Evolutionary conservation across 2,797 vertebrate genomes (phyloP), one percentile per base, ranked within the genome.

Genomic region (Sebastes vulpes): DNA sequence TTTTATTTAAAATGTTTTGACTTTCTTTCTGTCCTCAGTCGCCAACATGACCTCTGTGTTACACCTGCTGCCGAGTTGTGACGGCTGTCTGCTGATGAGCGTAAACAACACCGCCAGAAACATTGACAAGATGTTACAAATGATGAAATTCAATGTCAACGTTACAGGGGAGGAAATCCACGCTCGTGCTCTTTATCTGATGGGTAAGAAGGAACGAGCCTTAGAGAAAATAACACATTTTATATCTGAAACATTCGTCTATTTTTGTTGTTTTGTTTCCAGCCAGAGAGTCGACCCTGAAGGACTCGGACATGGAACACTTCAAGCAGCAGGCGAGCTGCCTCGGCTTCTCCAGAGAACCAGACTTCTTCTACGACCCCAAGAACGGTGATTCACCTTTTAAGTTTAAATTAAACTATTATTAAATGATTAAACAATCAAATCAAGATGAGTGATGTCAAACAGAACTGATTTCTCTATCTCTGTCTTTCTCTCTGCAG

Each of bases 141-240:
- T 5, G 0, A 0, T 91, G 6, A 60, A 75, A 3, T 1, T 46
- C 1, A 3, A 1, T 1, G 0, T 0, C 4, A 0, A 2, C 0
- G 0, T 1, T 0, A 1, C 0, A 1, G 2, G 2, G 0, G 38
- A 56, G 0, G 31, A 69, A 1, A 0, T 81, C 16, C 0, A 0
- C 0, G 0, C 4, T 18, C 72, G 0, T 0, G 5, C 26, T 1
- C 0, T 91, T 6, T 88, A 90, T 28, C 52, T 93, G 50, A n/a
- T 87, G 46, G 28, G 90, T 93, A 72, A 0, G 88, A 63, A 4
- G 2, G 9, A 82, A 25, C 1, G 0, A 3, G 2, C 8, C 4
- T 12, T 8, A 23, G 1, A 31, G 1, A 9, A 12, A 18, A 9
- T 5, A 1, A 18, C 5, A 42, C 3, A 1, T 6, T 25, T 42